Percentiles rank a stretch among this genome's conserved stretches.
phyloP scores from a whole-genome alignment of 2,888 invertebrate genomes.

The Drosophila stalkeri region DNA sequence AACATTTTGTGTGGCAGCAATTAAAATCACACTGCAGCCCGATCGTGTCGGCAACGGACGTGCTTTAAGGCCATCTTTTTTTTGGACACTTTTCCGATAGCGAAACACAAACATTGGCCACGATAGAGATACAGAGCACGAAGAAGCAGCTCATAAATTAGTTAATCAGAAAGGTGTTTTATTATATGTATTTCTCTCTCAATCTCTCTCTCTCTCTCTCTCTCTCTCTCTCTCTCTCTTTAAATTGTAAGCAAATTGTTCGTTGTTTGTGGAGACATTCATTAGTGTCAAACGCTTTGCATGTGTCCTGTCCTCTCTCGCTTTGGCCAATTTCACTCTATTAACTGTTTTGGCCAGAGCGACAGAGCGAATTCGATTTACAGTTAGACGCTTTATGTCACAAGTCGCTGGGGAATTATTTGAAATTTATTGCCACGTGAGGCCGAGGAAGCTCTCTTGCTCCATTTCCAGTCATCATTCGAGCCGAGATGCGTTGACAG shows the following conservation, averaged over 20 bases:
- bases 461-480: slow-evolving; percentile 68
- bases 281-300: slow-evolving; percentile 72
- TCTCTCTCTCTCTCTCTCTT: not conserved
- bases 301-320: slow-evolving; percentile 46
- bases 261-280: slow-evolving; percentile 51
- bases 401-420: slow-evolving; percentile 54
- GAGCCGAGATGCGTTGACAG: slow-evolving; percentile 68
- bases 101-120: slow-evolving; percentile 26
- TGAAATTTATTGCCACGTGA: slow-evolving; percentile 71
- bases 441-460: slow-evolving; percentile 68
- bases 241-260: slow-evolving; percentile 61
- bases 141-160: slow-evolving; percentile 56
- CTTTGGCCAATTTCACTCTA: slow-evolving; percentile 17
- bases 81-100: slow-evolving; percentile 15
- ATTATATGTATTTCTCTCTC: slow-evolving; percentile 2
- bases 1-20: slow-evolving; percentile 80
- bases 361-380: slow-evolving; percentile 38
- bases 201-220: not conserved
- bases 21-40: slow-evolving; percentile 74
- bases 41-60: slow-evolving; percentile 43
- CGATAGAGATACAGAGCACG: slow-evolving; percentile 54
- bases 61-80: slow-evolving; percentile 24
- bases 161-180: slow-evolving; percentile 65
- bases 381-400: slow-evolving; percentile 61
- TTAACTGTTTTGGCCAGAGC: slow-evolving; percentile 40